phyloP scores from a whole-genome alignment of 2,113 vertebrate genomes.

The Calcarius ornatus region DNA sequence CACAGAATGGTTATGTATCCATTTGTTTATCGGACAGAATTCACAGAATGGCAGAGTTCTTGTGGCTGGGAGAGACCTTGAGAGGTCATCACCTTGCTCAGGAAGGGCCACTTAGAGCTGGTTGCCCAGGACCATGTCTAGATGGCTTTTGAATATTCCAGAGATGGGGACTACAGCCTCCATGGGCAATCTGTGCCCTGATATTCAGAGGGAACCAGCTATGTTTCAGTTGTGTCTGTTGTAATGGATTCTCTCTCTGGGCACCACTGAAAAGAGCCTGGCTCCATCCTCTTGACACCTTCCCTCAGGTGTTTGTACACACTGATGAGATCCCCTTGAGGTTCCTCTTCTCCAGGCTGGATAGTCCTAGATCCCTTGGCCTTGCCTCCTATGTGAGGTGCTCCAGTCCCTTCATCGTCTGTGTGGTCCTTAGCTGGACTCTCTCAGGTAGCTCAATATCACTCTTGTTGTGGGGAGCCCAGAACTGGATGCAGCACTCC shows the following conservation, averaged over 20 bases:
- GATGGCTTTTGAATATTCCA: neutral
- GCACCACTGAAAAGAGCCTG: neutral
- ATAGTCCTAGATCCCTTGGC: neutral
- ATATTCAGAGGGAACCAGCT: neutral
- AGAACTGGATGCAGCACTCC: neutral
- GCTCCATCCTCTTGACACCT: neutral
- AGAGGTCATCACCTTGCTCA: neutral
- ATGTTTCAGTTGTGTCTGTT: neutral
- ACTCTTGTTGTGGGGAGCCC: neutral
- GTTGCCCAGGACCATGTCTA: neutral
- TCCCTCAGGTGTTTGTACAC: neutral
- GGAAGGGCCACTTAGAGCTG: neutral
- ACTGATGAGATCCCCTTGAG: neutral
- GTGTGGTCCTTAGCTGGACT: neutral
- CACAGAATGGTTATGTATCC: neutral
- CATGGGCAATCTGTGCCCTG: neutral
- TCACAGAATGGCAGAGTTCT: neutral
- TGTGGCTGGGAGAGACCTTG: neutral
- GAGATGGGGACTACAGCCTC: neutral
- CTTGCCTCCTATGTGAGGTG: neutral
- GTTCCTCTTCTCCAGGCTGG: neutral
- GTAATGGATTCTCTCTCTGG: rapidly evolving
- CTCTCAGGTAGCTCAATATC: neutral
- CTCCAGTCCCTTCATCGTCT: neutral
- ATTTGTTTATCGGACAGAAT: neutral